Percentiles rank a stretch among this genome's conserved stretches.
Evolutionary conservation across 2,888 invertebrate species (phyloP).

Genomic region (Drosophila mercatorum): DNA sequence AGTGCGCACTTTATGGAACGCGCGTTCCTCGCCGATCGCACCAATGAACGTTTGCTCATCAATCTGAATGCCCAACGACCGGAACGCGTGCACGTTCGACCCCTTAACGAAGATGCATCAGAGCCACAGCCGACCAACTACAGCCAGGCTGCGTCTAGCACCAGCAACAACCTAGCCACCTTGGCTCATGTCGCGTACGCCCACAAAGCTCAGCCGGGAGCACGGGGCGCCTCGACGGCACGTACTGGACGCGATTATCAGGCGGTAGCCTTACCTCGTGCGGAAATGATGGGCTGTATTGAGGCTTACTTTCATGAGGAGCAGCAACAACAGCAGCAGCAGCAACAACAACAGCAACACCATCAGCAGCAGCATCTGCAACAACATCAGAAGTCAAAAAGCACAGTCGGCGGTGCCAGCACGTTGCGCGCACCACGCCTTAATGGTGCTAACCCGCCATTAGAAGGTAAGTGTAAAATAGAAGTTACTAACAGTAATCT

Average conservation of each 20-base stretch:
- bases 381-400: conserved; percentile 51
- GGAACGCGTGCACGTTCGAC: conserved; percentile 86
- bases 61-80: conserved; percentile 87
- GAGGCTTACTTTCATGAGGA: conserved; percentile 90
- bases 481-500: no score
- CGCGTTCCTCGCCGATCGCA: conserved; percentile 62
- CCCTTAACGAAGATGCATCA: conserved; percentile 81
- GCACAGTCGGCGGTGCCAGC: conserved; percentile 59
- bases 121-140: conserved; percentile 68
- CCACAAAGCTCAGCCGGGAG: conserved; percentile 72
- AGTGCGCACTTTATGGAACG: conserved; percentile 69
- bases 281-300: conserved; percentile 90
- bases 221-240: conserved; percentile 13
- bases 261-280: conserved; percentile 87
- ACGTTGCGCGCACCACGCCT: conserved; percentile 74
- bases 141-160: conserved; percentile 85
- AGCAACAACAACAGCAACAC: conserved; percentile 81
- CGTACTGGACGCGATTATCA: conserved; percentile 78
- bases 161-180: conserved; percentile 82
- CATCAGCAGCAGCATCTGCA: conserved; percentile 82
- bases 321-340: conserved; percentile 86
- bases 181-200: conserved; percentile 84
- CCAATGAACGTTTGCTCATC: conserved; percentile 85
- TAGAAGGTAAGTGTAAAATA: conserved; percentile 81
- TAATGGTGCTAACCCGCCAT: conserved; percentile 83